Evolutionary conservation across 1,140 invertebrate species (phyloP).

Genomic region (Neodiprion fabricii): DNA sequence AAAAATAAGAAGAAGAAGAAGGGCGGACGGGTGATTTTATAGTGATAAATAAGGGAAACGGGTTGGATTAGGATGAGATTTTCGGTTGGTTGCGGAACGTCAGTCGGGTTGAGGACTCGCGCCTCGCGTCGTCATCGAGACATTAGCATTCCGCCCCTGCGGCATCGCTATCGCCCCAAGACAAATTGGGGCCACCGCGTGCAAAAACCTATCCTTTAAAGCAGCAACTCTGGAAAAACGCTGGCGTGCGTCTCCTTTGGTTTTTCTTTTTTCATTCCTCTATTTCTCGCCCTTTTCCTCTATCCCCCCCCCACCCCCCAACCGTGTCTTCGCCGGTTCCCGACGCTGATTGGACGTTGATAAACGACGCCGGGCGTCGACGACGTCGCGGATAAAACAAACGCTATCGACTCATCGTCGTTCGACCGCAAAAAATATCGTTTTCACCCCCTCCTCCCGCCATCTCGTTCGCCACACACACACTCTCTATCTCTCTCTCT

Average conservation of each 20-base stretch:
- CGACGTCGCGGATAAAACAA: slow-evolving; percentile 43
- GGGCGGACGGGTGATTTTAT: no score
- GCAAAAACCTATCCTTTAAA: slow-evolving; percentile 2
- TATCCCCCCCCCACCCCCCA: background rate
- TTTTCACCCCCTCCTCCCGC: background rate
- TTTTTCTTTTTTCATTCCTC: slow-evolving; percentile 3
- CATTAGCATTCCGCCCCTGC: slow-evolving; percentile 6
- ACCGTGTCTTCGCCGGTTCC: background rate
- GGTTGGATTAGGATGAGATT: no score
- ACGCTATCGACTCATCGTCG: slow-evolving; percentile 40
- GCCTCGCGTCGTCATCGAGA: background rate
- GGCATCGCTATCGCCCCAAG: background rate
- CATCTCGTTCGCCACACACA: background rate
- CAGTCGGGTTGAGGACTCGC: no score
- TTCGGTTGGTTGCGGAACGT: no score
- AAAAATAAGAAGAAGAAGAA: no score
- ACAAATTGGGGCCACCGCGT: slow-evolving; percentile 1
- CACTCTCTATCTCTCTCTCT: background rate
- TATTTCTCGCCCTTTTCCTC: background rate
- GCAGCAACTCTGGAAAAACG: background rate
- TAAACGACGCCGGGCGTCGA: slow-evolving; percentile 44
- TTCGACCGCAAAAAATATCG: slow-evolving; percentile 29
- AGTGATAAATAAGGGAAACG: no score
- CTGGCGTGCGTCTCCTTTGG: background rate
- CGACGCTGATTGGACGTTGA: slow-evolving; percentile 54